Evolutionary conservation across 2,797 vertebrate species (phyloP), one percentile per base, ranked within the genome.

Genomic region (Calcarius lapponicus): DNA sequence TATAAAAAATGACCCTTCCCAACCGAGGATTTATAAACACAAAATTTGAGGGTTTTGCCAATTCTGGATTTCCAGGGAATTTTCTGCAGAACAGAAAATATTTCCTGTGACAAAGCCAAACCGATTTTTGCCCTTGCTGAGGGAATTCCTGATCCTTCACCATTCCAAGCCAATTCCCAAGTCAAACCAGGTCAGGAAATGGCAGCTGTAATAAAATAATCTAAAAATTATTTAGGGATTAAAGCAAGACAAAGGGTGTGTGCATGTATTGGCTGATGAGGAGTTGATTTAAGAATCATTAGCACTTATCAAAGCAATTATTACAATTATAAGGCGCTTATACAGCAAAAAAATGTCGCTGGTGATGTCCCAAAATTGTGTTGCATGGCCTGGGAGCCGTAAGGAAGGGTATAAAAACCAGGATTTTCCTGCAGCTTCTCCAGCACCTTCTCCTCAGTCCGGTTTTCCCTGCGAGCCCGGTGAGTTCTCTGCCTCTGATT

Each of bases 281-380:
- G 32, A 50, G 38, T 28, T 16, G 79, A 94, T 95, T 94, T 76
- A 64, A 45, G 84, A 85, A 87, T 67, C 64, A 61, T 89, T 91
- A 82, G n/a, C 67, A 62, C 28, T 56, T 94, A 92, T 80, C 91
- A 50, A 20, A 80, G 56, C 42, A 93, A 87, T 85, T 87, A 95
- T 60, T 85, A 24, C 69, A 82, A 95, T 96, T 94, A 95, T 38
- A 87, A 91, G 56, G 29, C 50, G 92, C 95, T 87, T 88, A 96
- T 42, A 21, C 92, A 96, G 92, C 92, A 93, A 61, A 96, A 95
- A 19, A 24, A 8, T 20, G 87, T 40, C 4, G 7, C 54, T 36
- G 65, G 32, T 3, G 57, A 42, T 50, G 88, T 14, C 61, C 65
- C 53, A 4, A 24, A 70, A 26, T 3, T 1, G 28, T 17, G 76